Evolutionary conservation across 2,113 vertebrate species (phyloP), one percentile per base, ranked within the genome.

Genomic region (Melanerpes aurifrons): DNA sequence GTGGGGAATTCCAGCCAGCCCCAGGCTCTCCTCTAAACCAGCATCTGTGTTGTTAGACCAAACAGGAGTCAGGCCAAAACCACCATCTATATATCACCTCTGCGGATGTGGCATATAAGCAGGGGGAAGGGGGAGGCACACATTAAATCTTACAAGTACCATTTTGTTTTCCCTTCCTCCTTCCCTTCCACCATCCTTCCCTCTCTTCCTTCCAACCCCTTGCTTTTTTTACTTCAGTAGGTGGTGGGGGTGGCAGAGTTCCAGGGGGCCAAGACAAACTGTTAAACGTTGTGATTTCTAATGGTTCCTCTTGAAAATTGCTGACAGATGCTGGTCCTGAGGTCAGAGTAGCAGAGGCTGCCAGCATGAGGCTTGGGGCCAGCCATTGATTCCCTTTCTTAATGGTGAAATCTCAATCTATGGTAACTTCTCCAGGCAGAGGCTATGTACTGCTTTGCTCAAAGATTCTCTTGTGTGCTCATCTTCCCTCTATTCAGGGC

Each of bases 301-400:
- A 82, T 93, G 96, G 95, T 96, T 96, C 91, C 89, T 97, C 83
- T 62, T 85, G 70, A 70, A 96, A 97, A 97, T 92, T 94, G 97
- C 91, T 97, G 97, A 98, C 96, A 97, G 97, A 97, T 96, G 95
- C 96, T 97, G 97, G 88, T 97, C 95, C 91, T 77, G 89, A 94
- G 88, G 94, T 95, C n/a, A 79, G 96, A 93, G 95, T 45, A 54
- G 92, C 53, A 87, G 90, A 72, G 54, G 50, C 95, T 97, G 97
- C 97, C 97, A 97, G 75, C 45, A 1, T 43, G 56, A 80, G 93
- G 96, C 90, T 28, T 15, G 1, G 68, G 67, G 97, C 97, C 97
- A 98, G 56, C 87, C 75, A 97, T 96, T 97, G 96, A 97, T 95
- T 90, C 72, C 31, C 74, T 53, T 67, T 86, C 79, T 86, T 93